A percentile compares a stretch with the other conserved stretches of the same genome.
phyloP scores from a whole-genome alignment of 2,113 vertebrate species.

The Seriola rivoliana region DNA sequence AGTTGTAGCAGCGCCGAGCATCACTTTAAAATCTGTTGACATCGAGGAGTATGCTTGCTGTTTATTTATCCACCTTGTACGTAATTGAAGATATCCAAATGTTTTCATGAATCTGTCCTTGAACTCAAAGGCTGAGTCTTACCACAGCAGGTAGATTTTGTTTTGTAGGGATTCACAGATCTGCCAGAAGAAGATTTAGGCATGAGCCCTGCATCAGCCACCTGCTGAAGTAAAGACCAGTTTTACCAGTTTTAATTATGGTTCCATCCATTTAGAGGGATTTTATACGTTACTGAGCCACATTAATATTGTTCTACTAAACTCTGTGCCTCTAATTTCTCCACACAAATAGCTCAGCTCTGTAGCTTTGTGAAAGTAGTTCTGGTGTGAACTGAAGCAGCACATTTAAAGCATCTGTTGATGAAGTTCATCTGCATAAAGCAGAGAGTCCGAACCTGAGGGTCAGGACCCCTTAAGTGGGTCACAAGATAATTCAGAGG shows the following conservation, averaged over 20 bases:
- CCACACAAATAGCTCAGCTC: not conserved
- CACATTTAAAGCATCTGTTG: not conserved
- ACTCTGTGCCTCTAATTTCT: not conserved
- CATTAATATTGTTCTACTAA: not conserved
- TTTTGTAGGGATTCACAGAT: too few species aligned
- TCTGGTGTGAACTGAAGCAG: not conserved
- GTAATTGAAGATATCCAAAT: not conserved
- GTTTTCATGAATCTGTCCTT: not conserved
- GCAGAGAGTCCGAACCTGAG: too few species aligned
- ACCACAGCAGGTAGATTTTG: too few species aligned
- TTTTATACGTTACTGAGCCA: not conserved
- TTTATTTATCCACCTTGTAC: not conserved
- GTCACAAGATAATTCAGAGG: too few species aligned
- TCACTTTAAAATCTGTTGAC: conserved; percentile 8
- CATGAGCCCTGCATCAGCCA: too few species aligned
- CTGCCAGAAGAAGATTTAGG: too few species aligned
- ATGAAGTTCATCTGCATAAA: too few species aligned
- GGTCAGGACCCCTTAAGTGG: too few species aligned
- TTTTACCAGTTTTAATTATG: conserved; percentile 1
- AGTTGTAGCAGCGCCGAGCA: not conserved
- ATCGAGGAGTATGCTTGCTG: not conserved
- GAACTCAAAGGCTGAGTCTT: not conserved
- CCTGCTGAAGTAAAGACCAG: too few species aligned
- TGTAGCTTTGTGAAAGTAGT: too few species aligned
- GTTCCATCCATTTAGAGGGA: not conserved